phyloP scores from a whole-genome alignment of 2,797 vertebrate genomes.

The Muscicapa striata region DNA sequence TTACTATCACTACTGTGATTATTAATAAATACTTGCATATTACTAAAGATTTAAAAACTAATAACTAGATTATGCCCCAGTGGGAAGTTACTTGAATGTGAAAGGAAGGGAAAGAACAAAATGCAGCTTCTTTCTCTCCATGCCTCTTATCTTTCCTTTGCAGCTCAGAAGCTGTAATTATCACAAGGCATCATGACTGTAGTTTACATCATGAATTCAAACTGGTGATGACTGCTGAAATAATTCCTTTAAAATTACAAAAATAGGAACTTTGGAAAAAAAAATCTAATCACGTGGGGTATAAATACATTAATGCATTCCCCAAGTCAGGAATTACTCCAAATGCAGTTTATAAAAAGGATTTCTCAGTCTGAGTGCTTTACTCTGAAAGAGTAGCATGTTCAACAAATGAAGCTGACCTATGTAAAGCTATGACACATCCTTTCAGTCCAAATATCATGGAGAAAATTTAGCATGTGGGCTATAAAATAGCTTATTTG shows the following conservation, averaged over 20 bases:
- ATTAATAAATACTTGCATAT: neutral
- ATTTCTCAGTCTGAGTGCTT: neutral
- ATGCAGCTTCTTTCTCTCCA: neutral
- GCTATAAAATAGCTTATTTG: neutral
- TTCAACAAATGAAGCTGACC: neutral
- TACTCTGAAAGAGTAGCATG: neutral
- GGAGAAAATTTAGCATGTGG: neutral
- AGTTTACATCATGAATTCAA: neutral
- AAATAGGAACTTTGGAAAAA: neutral
- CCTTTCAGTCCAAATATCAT: neutral
- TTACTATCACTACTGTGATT: neutral
- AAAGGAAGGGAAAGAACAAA: neutral
- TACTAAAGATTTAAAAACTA: neutral
- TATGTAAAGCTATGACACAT: neutral
- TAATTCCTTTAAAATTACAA: neutral
- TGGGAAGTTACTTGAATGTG: neutral
- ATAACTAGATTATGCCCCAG: neutral
- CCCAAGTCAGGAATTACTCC: neutral
- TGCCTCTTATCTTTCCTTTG: neutral
- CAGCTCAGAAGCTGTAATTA: neutral
- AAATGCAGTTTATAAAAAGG: neutral
- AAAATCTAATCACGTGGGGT: neutral
- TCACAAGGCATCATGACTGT: neutral
- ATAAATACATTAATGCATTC: neutral
- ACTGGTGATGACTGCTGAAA: neutral